Conservation (phyloP, 2,797 vertebrate species). For the Naso thynnoides region DNA sequence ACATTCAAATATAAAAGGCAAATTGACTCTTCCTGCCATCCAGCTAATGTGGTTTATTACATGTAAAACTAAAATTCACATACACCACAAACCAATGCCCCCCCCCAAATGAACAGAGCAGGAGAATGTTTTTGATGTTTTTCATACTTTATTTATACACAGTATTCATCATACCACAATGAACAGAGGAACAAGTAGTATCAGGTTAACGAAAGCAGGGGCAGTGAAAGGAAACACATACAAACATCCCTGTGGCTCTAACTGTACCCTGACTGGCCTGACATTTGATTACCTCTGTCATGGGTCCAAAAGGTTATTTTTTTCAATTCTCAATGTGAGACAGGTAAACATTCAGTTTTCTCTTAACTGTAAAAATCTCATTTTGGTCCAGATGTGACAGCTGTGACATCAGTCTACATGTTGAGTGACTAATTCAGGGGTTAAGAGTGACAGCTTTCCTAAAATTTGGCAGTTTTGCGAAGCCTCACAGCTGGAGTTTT, state of each 20-base stretch:
- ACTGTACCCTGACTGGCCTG: conserved; percentile 51
- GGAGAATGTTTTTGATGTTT: conserved; percentile 61
- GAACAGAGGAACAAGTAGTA: conserved; percentile 82
- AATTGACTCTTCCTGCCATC: too few species aligned
- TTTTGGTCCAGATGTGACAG: conserved; percentile 72
- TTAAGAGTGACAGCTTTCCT: conserved; percentile 25
- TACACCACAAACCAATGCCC: not conserved
- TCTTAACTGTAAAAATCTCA: conserved; percentile 39
- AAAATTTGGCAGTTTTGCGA: conserved; percentile 66
- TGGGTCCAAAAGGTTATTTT: conserved; percentile 31
- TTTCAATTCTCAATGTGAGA: conserved; percentile 85
- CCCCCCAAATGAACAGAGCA: conserved; percentile 1
- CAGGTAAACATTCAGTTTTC: conserved; percentile 71
- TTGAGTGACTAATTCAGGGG: conserved; percentile 17
- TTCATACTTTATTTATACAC: conserved; percentile 86
- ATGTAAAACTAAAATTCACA: too few species aligned
- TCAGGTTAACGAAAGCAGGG: conserved; percentile 77
- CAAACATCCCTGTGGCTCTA: conserved; percentile 72
- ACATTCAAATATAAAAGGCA: too few species aligned
- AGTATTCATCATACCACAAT: conserved; percentile 84
- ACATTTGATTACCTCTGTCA: conserved; percentile 46
- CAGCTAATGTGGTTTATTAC: too few species aligned
- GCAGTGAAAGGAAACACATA: conserved; percentile 67
- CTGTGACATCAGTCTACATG: conserved; percentile 29
- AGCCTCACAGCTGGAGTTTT: conserved; percentile 26